A percentile compares a stretch with the other conserved stretches of the same genome.
These are phyloP conservation scores for Artibeus jamaicensis DNA, from an alignment of 2,797 vertebrate species.

Conservation along the genomic window DNA sequence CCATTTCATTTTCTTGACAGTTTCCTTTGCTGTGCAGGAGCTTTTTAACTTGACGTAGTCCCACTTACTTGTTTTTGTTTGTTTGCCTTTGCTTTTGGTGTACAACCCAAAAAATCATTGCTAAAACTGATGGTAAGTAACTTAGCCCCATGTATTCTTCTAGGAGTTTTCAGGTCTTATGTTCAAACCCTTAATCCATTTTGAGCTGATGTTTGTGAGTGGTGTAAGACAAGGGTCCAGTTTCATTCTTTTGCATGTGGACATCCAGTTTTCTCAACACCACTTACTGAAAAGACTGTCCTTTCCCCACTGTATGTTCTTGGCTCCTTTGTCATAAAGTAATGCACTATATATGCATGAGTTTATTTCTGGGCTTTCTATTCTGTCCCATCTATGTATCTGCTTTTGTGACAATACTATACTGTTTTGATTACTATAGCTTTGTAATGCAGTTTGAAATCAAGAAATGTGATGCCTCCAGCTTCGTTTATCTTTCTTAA, in stretches of 20 bases:
- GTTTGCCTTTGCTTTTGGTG: not conserved
- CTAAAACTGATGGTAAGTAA: not conserved
- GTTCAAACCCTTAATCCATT: not conserved
- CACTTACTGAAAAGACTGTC: not conserved
- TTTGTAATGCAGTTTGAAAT: not conserved
- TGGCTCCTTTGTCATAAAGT: not conserved
- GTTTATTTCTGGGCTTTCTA: not conserved
- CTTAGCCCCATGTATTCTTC: not conserved
- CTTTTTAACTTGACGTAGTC: not conserved
- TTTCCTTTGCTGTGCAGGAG: not conserved
- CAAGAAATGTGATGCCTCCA: not conserved
- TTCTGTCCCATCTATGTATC: not conserved
- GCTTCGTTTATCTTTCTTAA: conserved; percentile 6
- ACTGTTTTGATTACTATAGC: not conserved
- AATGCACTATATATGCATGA: not conserved
- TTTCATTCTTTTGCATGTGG: not conserved
- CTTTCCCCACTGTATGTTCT: not conserved
- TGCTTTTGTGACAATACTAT: not conserved
- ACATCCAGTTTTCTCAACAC: not conserved
- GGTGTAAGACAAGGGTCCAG: not conserved
- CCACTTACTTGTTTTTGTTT: not conserved
- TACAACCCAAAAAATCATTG: not conserved
- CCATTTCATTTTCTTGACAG: not conserved
- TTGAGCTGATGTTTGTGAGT: not conserved
- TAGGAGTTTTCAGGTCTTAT: not conserved